Evolutionary conservation across 2,797 vertebrate genomes (phyloP).

Genomic region (Enteromius thamalakanensis): DNA sequence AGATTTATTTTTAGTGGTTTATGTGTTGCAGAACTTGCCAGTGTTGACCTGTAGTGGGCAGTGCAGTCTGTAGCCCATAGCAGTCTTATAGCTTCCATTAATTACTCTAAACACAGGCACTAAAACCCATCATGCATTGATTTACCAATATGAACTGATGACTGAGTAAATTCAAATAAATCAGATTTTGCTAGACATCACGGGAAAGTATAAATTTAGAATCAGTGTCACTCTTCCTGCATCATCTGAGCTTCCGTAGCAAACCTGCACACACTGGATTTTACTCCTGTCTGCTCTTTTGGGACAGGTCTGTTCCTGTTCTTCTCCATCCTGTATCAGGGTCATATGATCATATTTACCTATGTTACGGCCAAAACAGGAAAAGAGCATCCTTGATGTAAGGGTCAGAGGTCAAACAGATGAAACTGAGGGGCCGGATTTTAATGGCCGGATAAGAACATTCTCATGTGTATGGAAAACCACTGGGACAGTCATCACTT

Average conservation of each 20-base stretch:
- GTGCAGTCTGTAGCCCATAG: constrained; percentile 24
- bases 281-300: not conserved
- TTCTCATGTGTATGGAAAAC: constrained; percentile 50
- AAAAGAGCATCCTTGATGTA: constrained; percentile 50
- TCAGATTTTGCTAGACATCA: not conserved
- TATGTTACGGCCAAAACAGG: constrained; percentile 55
- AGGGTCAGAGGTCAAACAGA: constrained; percentile 49
- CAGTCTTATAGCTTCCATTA: constrained; percentile 8
- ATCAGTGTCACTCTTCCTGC: constrained; percentile 1
- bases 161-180: not conserved
- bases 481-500: constrained; percentile 23
- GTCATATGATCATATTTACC: constrained; percentile 41
- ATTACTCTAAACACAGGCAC: not conserved
- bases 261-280: constrained; percentile 30
- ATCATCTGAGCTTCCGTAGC: constrained; percentile 1
- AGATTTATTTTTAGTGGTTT: not conserved
- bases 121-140: not conserved
- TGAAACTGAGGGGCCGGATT: constrained; percentile 49
- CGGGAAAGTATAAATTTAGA: constrained; percentile 5
- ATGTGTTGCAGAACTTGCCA: not conserved
- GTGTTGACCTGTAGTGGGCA: constrained; percentile 55
- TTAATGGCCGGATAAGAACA: constrained; percentile 41
- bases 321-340: constrained; percentile 34
- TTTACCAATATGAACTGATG: not conserved
- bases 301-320: constrained; percentile 22